Evolutionary conservation across 2,888 invertebrate species (phyloP), one percentile per base, ranked within the genome.

Genomic region (Trachelus stipa): DNA sequence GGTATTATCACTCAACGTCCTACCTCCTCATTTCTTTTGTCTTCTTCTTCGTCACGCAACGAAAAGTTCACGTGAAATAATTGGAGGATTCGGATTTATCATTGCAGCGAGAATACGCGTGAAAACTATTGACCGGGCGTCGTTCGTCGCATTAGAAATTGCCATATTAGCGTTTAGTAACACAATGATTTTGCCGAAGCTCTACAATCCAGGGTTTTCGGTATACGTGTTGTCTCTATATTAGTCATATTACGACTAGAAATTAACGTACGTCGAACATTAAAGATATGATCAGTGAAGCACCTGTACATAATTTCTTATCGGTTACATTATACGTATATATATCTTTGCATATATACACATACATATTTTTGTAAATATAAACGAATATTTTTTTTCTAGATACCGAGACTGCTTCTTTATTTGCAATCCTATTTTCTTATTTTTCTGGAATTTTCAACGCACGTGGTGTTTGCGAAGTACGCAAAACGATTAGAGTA

Each of bases 361-460:
- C 77, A 73, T 75, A 79, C 78, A 69, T 34, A 73, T 34, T 56
- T 79, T 85, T 87, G 81, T 84, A 87, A 87, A 86, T 86, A 87
- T 79, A 87, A 83, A 82, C 80, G 80, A 82, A 82, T 83, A 76
- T 79, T 80, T 84, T 87, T 85, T 83, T 83, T 78, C 81, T 85
- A 78, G 81, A 69, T 37, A 73, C 68, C 15, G 40, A 79, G 68
- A 77, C 81, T 78, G 75, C 74, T 79, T 79, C 74, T 80, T 85
- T 83, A 85, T 85, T 86, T 83, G 75, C 69, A 30, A 23, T 79
- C 83, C 85, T 81, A 73, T 76, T 30, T 77, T 78, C 3, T 73
- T 40, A n/a, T 71, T 74, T 56, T 71, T 30, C 11, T 34, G 37
- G 31, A 31, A 15, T n/a, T 76, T 4, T 12, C 37, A 4, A 37